Conservation (phyloP, 2,888 invertebrate genomes). For the Ormyrus thymus region DNA sequence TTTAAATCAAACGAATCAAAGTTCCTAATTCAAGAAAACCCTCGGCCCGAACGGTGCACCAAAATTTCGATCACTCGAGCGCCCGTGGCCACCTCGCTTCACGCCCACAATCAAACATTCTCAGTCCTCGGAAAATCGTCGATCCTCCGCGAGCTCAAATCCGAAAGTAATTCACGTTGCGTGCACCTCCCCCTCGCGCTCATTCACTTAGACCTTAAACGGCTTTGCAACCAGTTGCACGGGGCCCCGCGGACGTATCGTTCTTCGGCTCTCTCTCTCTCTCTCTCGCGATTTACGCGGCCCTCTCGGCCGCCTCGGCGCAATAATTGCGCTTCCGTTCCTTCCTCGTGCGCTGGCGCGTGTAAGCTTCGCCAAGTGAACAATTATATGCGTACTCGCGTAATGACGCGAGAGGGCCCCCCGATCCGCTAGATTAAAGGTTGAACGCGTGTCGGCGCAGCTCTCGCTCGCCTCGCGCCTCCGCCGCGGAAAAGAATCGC, state of each 20-base stretch:
- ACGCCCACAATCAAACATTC: too few species aligned
- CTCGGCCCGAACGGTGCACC: too few species aligned
- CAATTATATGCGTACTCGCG: constrained; percentile 27
- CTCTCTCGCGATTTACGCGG: constrained; percentile 35
- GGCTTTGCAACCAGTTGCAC: constrained; percentile 55
- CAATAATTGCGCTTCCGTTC: not conserved
- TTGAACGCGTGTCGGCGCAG: not conserved
- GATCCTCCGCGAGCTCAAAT: constrained; percentile 33
- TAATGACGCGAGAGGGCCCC: constrained; percentile 21
- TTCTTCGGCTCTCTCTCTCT: constrained; percentile 3
- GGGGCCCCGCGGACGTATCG: not conserved
- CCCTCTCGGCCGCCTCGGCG: not conserved
- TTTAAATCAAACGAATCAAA: too few species aligned
- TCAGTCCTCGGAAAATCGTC: not conserved
- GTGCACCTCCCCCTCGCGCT: constrained; percentile 42
- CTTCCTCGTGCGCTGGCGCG: not conserved
- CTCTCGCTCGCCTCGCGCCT: not conserved
- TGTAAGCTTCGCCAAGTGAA: not conserved
- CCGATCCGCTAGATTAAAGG: constrained; percentile 30
- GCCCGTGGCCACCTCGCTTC: too few species aligned
- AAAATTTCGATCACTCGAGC: too few species aligned
- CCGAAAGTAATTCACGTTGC: constrained; percentile 55
- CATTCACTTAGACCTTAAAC: constrained; percentile 54
- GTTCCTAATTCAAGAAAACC: too few species aligned
- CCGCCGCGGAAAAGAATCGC: constrained; percentile 13